A percentile compares a stretch with the other conserved stretches of the same genome.
Evolutionary conservation across 2,888 invertebrate species (phyloP).

Genomic region (Sinhomidia bicolor): DNA sequence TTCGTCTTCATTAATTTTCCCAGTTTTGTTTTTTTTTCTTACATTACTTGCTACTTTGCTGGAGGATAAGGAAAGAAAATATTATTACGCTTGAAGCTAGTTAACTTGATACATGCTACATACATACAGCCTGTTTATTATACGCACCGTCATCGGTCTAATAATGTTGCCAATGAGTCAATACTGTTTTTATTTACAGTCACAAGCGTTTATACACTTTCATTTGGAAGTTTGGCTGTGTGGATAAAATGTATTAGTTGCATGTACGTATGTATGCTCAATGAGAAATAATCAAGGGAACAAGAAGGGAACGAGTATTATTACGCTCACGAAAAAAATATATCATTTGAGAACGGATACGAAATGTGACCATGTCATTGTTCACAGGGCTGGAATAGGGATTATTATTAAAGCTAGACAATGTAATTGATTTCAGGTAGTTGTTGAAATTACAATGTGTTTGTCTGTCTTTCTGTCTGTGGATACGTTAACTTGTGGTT

Average conservation of each 20-base stretch:
- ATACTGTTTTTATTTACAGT: slow-evolving; percentile 7
- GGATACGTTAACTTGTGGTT: too few relatives aligned
- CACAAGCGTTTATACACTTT: neutral
- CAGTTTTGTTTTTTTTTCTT: slow-evolving; percentile 4
- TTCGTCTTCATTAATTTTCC: slow-evolving; percentile 69
- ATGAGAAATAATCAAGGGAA: slow-evolving; percentile 39
- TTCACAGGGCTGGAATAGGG: slow-evolving; percentile 1
- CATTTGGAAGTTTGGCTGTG: too few relatives aligned
- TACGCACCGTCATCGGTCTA: neutral
- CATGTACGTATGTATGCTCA: slow-evolving; percentile 43
- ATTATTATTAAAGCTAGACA: neutral
- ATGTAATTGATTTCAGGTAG: too few relatives aligned
- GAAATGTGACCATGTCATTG: slow-evolving; percentile 2
- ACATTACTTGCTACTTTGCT: slow-evolving; percentile 22
- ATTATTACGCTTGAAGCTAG: neutral
- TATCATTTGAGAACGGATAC: slow-evolving; percentile 38
- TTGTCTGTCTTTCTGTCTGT: too few relatives aligned
- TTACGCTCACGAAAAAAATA: neutral
- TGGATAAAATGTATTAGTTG: neutral
- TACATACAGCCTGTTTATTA: neutral
- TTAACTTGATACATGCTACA: neutral
- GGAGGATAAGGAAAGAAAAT: slow-evolving; percentile 25
- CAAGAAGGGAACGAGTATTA: slow-evolving; percentile 5
- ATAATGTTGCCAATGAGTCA: slow-evolving; percentile 5
- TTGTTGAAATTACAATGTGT: too few relatives aligned